Evolutionary conservation across 2,888 invertebrate species (phyloP).

Genomic region (Isoperla grammatica): DNA sequence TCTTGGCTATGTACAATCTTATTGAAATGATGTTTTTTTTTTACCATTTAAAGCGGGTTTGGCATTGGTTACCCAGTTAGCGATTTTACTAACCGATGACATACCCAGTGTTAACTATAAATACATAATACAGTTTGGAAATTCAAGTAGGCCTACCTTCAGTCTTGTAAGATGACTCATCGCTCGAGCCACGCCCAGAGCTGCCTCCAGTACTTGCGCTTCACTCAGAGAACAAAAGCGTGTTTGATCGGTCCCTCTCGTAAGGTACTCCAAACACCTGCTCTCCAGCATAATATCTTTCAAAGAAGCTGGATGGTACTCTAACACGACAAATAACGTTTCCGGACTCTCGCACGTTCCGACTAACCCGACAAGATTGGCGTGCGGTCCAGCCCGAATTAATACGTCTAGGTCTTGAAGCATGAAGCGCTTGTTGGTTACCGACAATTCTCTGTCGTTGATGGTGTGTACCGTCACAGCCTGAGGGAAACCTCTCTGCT

Average conservation of each 20-base stretch:
- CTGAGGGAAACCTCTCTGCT: constrained; percentile 52
- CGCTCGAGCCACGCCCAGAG: constrained; percentile 62
- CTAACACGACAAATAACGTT: constrained; percentile 66
- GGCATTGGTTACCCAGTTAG: too few species aligned
- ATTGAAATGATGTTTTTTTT: too few species aligned
- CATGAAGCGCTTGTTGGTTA: constrained; percentile 48
- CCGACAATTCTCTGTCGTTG: constrained; percentile 49
- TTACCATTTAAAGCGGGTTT: too few species aligned
- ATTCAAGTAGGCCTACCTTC: constrained; percentile 48
- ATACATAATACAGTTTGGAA: too few species aligned
- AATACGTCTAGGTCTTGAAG: constrained; percentile 67
- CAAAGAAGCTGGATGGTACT: constrained; percentile 59
- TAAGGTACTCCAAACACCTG: constrained; percentile 45
- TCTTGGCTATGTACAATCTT: too few species aligned
- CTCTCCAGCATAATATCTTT: constrained; percentile 63
- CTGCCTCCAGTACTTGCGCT: constrained; percentile 56
- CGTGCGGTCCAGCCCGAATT: constrained; percentile 62
- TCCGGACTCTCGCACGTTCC: constrained; percentile 76
- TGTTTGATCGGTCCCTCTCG: not conserved
- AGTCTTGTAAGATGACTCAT: constrained; percentile 63
- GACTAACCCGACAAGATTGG: constrained; percentile 65
- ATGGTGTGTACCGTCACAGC: constrained; percentile 61
- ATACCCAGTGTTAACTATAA: too few species aligned
- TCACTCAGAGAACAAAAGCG: constrained; percentile 53
- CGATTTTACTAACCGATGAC: too few species aligned